Evolutionary conservation across 2,888 invertebrate genomes (phyloP).

Genomic region (Chironomus riparius): DNA sequence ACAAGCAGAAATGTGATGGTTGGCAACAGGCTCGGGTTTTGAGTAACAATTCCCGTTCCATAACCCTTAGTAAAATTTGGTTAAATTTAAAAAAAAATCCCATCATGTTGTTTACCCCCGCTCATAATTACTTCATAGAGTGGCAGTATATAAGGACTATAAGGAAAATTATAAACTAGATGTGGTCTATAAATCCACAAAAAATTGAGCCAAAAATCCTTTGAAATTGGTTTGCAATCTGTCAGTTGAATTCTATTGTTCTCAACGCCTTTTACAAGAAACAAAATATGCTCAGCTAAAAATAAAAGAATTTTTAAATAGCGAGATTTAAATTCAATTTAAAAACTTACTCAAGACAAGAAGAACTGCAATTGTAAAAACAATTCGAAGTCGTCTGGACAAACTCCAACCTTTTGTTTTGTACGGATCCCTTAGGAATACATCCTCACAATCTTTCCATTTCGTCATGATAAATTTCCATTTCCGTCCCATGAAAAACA

Average conservation of each 20-base stretch:
- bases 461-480: not conserved
- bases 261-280: not conserved
- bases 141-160: not conserved
- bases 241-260: not conserved
- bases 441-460: not conserved
- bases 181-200: conserved; percentile 1
- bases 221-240: not conserved
- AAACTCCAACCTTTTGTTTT: not conserved
- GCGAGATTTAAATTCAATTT: no score
- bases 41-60: no score
- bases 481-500: not conserved
- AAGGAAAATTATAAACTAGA: conserved; percentile 6
- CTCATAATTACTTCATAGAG: conserved; percentile 11
- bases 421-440: not conserved
- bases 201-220: not conserved
- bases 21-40: no score
- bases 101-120: no score
- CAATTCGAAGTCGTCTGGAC: not conserved
- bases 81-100: no score
- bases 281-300: conserved; percentile 11
- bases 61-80: no score
- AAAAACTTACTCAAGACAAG: not conserved
- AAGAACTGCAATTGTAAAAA: not conserved
- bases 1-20: no score
- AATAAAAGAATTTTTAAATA: not conserved